Evolutionary conservation across 2,113 vertebrate species (phyloP), one percentile per base, ranked within the genome.

Genomic region (Petrocephalus zakoni): DNA sequence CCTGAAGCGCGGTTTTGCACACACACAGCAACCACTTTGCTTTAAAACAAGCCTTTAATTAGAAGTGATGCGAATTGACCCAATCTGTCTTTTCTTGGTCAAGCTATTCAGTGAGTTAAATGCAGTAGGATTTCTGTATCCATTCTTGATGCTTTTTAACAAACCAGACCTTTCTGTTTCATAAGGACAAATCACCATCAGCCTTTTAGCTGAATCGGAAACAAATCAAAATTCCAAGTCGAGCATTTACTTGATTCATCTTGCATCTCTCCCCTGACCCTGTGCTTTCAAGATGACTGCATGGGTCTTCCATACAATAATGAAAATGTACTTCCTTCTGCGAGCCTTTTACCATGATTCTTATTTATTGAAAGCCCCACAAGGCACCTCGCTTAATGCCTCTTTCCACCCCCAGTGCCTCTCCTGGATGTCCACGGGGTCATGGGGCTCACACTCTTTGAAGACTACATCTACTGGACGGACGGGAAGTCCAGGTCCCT

Each of bases 401-500:
- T 86, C 89, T 94, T 90, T 96, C 25, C n/a, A 34, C 0, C 34
- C 0, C 0, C 93, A 99, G 98, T 99, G 89, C 94, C 98, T 89
- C 95, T 94, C 90, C 96, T 99, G 94, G 98, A 99, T 89, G 97
- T 99, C 92, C 98, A 97, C 0, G 97, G 98, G 93, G 98, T 99
- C 93, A 98, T 98, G 0, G 97, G 97, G 0, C 96, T 99, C 94
- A 97, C 98, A 22, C 94, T 99, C 91, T 99, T 99, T 51, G 98
- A 99, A 93, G 98, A 99, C 92, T 98, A 96, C 88, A 97, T 99
- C 89, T 99, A 99, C 94, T 99, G 98, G 98, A 99, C 98, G 0
- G 97, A 99, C 93, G 98, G 97, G 97, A 98, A 99, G 93, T 98
- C 98, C 15, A 99, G 99, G 91, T 98, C 98, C 22, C 98, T 99